Evolutionary conservation across 2,113 vertebrate species (phyloP).

Genomic region (Centropus unirufus): DNA sequence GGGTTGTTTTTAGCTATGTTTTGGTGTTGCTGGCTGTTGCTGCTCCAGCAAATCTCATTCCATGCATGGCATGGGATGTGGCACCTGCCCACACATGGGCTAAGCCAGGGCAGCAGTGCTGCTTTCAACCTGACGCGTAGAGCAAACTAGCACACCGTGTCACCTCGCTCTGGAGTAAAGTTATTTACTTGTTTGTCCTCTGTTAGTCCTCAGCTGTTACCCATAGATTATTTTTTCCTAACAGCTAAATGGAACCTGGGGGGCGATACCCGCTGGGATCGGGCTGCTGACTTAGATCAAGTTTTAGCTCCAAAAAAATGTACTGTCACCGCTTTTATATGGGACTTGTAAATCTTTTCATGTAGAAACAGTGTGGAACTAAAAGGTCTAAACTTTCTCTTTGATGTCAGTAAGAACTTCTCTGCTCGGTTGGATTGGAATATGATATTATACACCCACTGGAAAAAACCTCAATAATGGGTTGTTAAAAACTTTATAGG

Average conservation of each 20-base stretch:
- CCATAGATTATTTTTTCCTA: not conserved
- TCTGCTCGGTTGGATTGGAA: not conserved
- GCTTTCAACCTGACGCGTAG: rapidly evolving
- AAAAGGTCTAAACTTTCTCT: conserved; percentile 32
- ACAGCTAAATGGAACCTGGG: not conserved
- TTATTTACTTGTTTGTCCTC: conserved; percentile 30
- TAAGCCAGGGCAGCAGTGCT: not conserved
- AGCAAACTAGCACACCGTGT: no score
- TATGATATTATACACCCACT: not conserved
- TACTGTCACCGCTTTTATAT: conserved; percentile 47
- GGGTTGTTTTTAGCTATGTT: not conserved
- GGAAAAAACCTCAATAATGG: not conserved
- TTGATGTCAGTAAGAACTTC: conserved; percentile 37
- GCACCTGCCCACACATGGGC: not conserved
- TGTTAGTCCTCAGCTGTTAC: conserved; percentile 7
- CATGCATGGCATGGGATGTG: rapidly evolving
- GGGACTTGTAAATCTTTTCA: conserved; percentile 52
- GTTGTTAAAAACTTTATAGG: not conserved
- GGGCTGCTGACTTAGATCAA: conserved; percentile 3
- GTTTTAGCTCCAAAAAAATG: conserved; percentile 49
- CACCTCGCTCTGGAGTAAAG: not conserved
- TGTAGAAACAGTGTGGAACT: conserved; percentile 47
- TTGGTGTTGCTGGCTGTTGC: not conserved
- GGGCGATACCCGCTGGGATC: not conserved
- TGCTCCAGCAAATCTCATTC: not conserved